Percentiles rank a stretch among this genome's conserved stretches.
phyloP scores from a whole-genome alignment of 2,888 invertebrate genomes.

The Heliconius hortense region DNA sequence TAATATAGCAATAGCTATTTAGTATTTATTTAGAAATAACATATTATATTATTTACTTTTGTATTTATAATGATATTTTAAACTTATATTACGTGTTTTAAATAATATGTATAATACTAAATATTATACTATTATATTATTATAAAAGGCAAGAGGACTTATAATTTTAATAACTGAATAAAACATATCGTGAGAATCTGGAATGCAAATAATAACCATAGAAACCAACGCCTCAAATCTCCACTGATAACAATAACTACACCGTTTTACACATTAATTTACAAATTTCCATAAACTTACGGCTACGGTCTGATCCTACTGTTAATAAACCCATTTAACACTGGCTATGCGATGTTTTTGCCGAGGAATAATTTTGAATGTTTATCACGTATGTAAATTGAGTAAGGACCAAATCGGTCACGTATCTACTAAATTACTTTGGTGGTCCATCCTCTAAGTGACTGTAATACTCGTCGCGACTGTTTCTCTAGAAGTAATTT shows the following conservation, averaged over 20 bases:
- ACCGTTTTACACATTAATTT: slow-evolving; percentile 60
- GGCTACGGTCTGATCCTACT: slow-evolving; percentile 54
- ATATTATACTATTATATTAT: not conserved
- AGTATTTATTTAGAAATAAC: not conserved
- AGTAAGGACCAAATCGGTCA: slow-evolving; percentile 63
- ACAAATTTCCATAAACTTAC: slow-evolving; percentile 60
- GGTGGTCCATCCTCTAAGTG: slow-evolving; percentile 52
- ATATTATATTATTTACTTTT: not conserved
- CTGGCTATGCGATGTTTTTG: slow-evolving; percentile 51
- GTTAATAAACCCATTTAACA: slow-evolving; percentile 62
- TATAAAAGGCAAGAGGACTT: not conserved
- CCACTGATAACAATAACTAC: slow-evolving; percentile 51
- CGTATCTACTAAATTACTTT: slow-evolving; percentile 68
- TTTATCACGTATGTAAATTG: slow-evolving; percentile 68
- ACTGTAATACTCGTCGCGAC: slow-evolving; percentile 62
- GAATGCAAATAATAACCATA: not conserved
- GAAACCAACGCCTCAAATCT: slow-evolving; percentile 51
- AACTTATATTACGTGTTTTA: not conserved
- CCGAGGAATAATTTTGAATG: slow-evolving; percentile 34
- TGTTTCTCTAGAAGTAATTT: slow-evolving; percentile 44
- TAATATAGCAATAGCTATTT: not conserved
- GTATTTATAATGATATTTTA: not conserved
- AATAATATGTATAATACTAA: no score
- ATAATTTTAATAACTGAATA: not conserved
- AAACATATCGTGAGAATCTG: not conserved